Conservation (phyloP, 53 echinoderm and acorn worm species). For the Actinopyga echinites region DNA sequence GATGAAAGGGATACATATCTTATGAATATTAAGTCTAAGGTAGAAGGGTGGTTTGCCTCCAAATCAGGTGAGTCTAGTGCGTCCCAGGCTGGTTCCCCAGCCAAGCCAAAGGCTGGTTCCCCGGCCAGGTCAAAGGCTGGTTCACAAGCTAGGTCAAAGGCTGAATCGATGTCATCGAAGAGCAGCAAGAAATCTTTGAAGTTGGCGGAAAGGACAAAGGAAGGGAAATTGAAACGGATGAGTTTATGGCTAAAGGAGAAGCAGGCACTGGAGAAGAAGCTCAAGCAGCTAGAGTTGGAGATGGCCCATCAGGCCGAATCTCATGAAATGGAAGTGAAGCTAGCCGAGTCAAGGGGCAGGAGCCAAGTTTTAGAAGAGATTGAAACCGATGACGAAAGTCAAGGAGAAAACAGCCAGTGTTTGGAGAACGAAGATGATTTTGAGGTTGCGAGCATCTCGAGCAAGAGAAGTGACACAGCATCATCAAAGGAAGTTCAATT, state of each 20-base stretch:
- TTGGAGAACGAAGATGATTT: neutral
- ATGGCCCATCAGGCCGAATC: slow-evolving; percentile 1
- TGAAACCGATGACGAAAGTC: neutral
- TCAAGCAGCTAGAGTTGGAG: neutral
- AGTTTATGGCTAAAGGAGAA: neutral
- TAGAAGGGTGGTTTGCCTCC: slow-evolving; percentile 44
- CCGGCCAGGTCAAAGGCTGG: neutral
- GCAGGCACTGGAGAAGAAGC: neutral
- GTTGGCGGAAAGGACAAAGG: neutral
- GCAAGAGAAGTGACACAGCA: neutral
- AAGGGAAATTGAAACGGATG: neutral
- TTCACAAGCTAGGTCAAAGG: neutral
- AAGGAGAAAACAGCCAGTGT: neutral
- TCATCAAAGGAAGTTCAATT: neutral
- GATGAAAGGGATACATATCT: slow-evolving; percentile 42
- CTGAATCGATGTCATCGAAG: neutral
- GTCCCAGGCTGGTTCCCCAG: neutral
- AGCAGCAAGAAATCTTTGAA: neutral
- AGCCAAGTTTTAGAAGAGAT: neutral
- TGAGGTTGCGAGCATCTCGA: neutral
- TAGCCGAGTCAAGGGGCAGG: slow-evolving; percentile 6
- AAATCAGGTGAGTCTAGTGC: neutral
- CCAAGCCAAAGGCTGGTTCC: too few species aligned
- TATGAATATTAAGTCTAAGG: slow-evolving; percentile 21
- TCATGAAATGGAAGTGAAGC: neutral